Evolutionary conservation across 2,888 invertebrate species (phyloP).

Genomic region (Onthophagus sagittarius): DNA sequence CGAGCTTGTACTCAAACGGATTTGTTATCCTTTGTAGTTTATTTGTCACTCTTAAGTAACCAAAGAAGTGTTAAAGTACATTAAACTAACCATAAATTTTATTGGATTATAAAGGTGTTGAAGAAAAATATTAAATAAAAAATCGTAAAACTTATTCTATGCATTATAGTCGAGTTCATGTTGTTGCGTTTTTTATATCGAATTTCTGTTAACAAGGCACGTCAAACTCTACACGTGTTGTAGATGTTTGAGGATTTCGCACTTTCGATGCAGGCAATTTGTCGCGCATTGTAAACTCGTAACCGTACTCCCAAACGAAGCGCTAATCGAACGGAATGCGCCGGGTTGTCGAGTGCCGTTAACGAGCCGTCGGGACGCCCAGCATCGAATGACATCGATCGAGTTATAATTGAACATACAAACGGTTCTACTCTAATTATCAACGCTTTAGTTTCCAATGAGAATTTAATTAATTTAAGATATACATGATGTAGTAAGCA

Average conservation of each 20-base stretch:
- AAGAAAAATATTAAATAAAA: too few species aligned
- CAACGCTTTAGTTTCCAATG: neutral
- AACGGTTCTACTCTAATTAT: neutral
- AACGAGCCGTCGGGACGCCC: neutral
- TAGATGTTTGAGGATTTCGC: neutral
- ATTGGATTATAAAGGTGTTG: too few species aligned
- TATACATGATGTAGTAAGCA: too few species aligned
- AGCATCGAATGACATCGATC: neutral
- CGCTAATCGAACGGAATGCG: constrained; percentile 2
- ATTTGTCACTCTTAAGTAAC: too few species aligned
- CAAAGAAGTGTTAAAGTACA: too few species aligned
- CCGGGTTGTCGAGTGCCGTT: neutral
- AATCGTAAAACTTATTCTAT: too few species aligned
- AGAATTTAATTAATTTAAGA: neutral
- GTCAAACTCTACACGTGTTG: constrained; percentile 2
- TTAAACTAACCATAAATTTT: too few species aligned
- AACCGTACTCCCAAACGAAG: constrained; percentile 5
- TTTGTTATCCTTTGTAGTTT: too few species aligned
- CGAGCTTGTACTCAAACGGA: too few species aligned
- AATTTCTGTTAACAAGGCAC: neutral
- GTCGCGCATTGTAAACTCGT: constrained; percentile 5
- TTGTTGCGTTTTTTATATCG: neutral
- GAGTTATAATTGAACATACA: neutral
- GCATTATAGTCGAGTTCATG: neutral
- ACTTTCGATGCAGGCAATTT: constrained; percentile 5